Percentiles rank a stretch among this genome's conserved stretches.
phyloP scores from a whole-genome alignment of 2,797 vertebrate genomes.

The Hemibagrus guttatus region DNA sequence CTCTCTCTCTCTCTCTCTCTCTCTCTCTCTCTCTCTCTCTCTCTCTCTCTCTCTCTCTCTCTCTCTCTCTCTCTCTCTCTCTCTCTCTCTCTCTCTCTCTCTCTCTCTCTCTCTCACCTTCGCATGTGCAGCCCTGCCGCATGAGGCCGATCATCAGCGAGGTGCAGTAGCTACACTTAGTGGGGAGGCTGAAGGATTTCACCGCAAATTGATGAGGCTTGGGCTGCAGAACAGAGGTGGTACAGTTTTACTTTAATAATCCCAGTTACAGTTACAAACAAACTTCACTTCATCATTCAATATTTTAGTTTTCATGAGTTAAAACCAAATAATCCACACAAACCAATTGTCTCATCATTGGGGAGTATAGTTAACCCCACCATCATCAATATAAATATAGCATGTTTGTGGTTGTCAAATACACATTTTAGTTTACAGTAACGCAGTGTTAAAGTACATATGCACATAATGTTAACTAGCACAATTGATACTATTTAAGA shows the following conservation, averaged over 20 bases:
- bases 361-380: background rate
- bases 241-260: background rate
- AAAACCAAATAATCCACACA: background rate
- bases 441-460: too few species aligned
- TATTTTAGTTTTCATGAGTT: background rate
- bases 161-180: slow-evolving; percentile 97
- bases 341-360: background rate
- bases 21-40: background rate
- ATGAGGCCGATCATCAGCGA: slow-evolving; percentile 97
- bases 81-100: background rate
- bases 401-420: background rate
- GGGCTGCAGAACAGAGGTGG: slow-evolving; percentile 73
- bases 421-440: too few species aligned
- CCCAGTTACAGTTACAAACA: background rate
- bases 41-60: background rate
- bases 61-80: too few species aligned
- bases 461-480: too few species aligned
- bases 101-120: slow-evolving; percentile 79
- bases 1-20: background rate
- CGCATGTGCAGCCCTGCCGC: slow-evolving; percentile 95
- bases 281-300: background rate
- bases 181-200: slow-evolving; percentile 90
- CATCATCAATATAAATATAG: background rate
- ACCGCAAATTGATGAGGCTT: slow-evolving; percentile 98
- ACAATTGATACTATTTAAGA: too few species aligned